Percentiles rank a stretch among this genome's conserved stretches.
These are phyloP conservation scores for Chiloscyllium plagiosum DNA, from an alignment of 2,113 vertebrate species.

Conservation along the genomic window DNA sequence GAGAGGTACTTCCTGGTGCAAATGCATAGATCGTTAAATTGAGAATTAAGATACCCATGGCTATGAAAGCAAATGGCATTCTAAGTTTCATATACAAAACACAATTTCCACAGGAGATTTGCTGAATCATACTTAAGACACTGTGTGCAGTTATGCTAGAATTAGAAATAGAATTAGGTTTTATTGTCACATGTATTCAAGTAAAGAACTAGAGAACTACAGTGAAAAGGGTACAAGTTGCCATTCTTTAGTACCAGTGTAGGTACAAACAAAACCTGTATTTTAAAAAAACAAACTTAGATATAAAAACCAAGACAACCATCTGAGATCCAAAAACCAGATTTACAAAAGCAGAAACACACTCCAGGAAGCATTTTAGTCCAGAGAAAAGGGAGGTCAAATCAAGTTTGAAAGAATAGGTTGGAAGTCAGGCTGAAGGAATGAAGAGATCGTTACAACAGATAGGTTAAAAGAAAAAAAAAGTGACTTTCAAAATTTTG, in stretches of 20 bases:
- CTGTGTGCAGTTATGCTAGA: neutral
- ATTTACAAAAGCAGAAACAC: too few species aligned
- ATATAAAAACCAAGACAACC: too few species aligned
- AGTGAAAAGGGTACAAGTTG: too few species aligned
- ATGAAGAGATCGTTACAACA: neutral
- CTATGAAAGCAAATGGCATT: neutral
- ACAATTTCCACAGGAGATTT: neutral
- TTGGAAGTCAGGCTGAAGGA: neutral
- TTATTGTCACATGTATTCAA: too few species aligned
- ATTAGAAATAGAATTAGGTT: too few species aligned
- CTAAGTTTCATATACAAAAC: neutral
- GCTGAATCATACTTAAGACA: neutral
- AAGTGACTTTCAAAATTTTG: neutral
- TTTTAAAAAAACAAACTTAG: too few species aligned
- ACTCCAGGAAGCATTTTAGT: neutral
- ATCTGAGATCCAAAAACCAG: too few species aligned
- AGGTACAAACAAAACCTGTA: too few species aligned
- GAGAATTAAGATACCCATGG: neutral
- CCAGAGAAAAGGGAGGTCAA: neutral
- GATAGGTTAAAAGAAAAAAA: neutral
- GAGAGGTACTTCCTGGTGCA: neutral
- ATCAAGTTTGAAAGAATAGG: neutral
- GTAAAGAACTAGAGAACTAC: too few species aligned
- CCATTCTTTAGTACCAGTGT: too few species aligned
- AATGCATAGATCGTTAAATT: neutral